Evolutionary conservation across 2,113 vertebrate genomes (phyloP).

Genomic region (Typhlomys cinereus): DNA sequence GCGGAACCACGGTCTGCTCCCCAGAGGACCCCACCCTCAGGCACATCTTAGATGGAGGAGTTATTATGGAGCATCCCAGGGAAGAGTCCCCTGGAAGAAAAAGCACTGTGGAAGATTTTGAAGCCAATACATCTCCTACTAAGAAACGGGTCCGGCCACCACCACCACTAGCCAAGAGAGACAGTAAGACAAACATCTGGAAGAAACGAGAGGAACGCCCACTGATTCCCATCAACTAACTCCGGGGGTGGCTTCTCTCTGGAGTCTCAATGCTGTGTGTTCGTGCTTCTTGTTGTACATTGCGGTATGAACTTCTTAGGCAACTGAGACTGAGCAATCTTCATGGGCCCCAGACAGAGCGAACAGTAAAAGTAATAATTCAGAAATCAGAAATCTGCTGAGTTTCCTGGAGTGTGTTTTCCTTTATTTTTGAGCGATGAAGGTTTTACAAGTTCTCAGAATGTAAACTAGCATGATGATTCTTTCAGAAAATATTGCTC

Average conservation of each 20-base stretch:
- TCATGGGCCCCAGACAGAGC: slow-evolving; percentile 69
- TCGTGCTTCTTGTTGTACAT: slow-evolving; percentile 77
- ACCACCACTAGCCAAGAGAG: slow-evolving; percentile 78
- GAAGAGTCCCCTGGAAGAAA: slow-evolving; percentile 81
- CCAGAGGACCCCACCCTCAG: slow-evolving; percentile 92
- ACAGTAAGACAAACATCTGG: slow-evolving; percentile 87
- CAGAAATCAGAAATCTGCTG: slow-evolving; percentile 47
- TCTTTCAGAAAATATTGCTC: slow-evolving; percentile 12
- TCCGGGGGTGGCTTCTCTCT: slow-evolving; percentile 45
- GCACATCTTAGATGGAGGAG: slow-evolving; percentile 88
- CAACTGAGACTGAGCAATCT: slow-evolving; percentile 65
- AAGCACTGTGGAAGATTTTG: slow-evolving; percentile 72
- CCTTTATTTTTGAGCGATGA: slow-evolving; percentile 55
- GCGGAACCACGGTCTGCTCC: slow-evolving; percentile 92
- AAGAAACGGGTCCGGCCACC: slow-evolving; percentile 80
- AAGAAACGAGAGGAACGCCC: slow-evolving; percentile 88
- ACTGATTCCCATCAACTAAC: slow-evolving; percentile 85
- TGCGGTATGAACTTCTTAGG: slow-evolving; percentile 69
- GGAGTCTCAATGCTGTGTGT: slow-evolving; percentile 39
- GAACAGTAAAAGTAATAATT: slow-evolving; percentile 58
- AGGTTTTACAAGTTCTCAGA: slow-evolving; percentile 34
- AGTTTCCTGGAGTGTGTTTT: slow-evolving; percentile 57
- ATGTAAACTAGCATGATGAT: slow-evolving; percentile 46
- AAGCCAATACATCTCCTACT: slow-evolving; percentile 79
- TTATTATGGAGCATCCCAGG: slow-evolving; percentile 66